Base-by-base conservation (phyloP, 2,113 vertebrate genomes). In the Suricata suricatta region DNA sequence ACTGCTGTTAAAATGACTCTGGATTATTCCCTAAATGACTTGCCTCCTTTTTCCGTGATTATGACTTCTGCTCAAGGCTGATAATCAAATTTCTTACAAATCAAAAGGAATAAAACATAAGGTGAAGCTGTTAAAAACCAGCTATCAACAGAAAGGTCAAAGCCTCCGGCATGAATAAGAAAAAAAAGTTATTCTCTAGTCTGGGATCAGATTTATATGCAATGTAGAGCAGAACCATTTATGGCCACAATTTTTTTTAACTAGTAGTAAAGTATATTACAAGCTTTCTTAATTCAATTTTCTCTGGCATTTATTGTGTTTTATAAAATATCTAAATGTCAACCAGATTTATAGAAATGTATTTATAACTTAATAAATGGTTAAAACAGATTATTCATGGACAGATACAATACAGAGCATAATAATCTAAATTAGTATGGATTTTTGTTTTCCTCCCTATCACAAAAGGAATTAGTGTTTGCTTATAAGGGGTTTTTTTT, bases 221-320 rank as follows among this genome's bases (percentile, higher is more conserved):
- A 89, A 98, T 93, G 97, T 63, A 98, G 89, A 98, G 57, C 95
- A 98, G 91, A 89, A 88, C 88, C 88, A 96, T 98, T 98, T 98
- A 96, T 38, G 98, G 97, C 95, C 97, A 97, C 84, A 93, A 97
- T 60, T 97, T 95, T 97, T 64, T 96, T 97, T 95, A 97, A 88
- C 93, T 97, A 94, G 94, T 93, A 98, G 85, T 98, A 98, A 98
- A 99, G 90, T 98, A 96, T 92, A 98, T 98, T 98, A 98, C 95
- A 98, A 98, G 98, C 97, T 98, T 98, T 97, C 98, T 98, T 99
- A 98, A 99, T 99, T 98, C 97, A 98, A 98, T 99, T 98, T 99
- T 95, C 92, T 88, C 97, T 98, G 98, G 98, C 98, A 98, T 99
- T 99, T 99, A 98, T 98, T 96, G 95, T 97, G 92, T 94, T 98